Evolutionary conservation across 30 jellyfish, hydroid and myxozoan genomes (phyloP).

Genomic region (Calvadosia cruxmelitensis): DNA sequence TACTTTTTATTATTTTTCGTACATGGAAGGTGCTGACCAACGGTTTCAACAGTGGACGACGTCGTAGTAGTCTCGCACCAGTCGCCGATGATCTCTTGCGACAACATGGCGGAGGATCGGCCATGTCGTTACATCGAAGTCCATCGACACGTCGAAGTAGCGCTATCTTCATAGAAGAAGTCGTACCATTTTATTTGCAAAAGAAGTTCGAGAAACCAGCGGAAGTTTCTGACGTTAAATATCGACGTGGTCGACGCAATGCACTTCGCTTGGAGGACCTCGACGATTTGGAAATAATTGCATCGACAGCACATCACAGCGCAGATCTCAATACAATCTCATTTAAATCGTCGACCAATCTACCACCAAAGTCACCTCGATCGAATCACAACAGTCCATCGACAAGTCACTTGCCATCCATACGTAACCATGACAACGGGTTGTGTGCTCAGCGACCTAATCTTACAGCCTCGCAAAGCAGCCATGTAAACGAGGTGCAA

Average conservation of each 20-base stretch:
- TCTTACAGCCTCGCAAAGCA: too few relatives aligned
- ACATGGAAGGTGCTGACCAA: too few relatives aligned
- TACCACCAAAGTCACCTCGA: not conserved
- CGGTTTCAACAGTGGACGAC: too few relatives aligned
- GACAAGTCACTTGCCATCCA: not conserved
- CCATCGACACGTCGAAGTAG: not conserved
- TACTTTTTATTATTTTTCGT: too few relatives aligned
- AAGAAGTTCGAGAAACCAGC: slow-evolving; percentile 25
- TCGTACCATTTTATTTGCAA: slow-evolving; percentile 35
- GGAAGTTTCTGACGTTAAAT: not conserved
- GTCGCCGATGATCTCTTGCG: not conserved
- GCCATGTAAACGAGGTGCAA: too few relatives aligned
- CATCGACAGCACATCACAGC: not conserved
- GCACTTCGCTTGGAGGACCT: slow-evolving; percentile 25
- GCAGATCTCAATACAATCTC: slow-evolving; percentile 58
- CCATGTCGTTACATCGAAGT: not conserved
- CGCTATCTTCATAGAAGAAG: slow-evolving; percentile 16
- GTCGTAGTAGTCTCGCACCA: not conserved
- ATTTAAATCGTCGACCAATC: slow-evolving; percentile 11
- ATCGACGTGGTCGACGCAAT: slow-evolving; percentile 15
- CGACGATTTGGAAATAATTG: not conserved
- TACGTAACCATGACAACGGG: not conserved
- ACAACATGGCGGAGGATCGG: not conserved
- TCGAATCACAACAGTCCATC: not conserved
- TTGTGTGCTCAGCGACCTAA: too few relatives aligned